Evolutionary conservation across 2,113 vertebrate genomes (phyloP).

Genomic region (Conger conger): DNA sequence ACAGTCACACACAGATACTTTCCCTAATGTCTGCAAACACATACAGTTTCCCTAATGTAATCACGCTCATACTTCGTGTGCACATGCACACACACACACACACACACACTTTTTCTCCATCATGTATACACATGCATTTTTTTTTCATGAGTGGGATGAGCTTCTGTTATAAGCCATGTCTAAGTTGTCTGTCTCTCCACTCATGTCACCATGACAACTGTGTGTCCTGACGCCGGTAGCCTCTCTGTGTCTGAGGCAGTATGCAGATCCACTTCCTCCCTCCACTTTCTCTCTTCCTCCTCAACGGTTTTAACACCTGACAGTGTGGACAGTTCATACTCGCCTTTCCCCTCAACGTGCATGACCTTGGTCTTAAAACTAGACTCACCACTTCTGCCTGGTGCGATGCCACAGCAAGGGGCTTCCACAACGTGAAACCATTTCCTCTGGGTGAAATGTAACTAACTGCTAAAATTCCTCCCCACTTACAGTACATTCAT

Average conservation of each 20-base stretch:
- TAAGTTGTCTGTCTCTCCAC: neutral
- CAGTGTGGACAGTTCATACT: neutral
- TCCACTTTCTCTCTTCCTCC: slow-evolving; percentile 21
- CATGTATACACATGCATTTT: neutral
- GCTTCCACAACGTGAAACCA: neutral
- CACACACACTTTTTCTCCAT: neutral
- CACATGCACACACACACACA: neutral
- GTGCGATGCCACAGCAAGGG: neutral
- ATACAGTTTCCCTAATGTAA: neutral
- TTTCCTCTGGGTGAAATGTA: neutral
- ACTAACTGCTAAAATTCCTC: neutral
- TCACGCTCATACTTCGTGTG: no score
- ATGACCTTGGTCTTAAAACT: neutral
- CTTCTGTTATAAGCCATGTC: neutral
- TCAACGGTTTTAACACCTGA: slow-evolving; percentile 36
- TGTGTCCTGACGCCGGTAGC: neutral
- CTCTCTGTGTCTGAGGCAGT: slow-evolving; percentile 17
- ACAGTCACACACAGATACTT: neutral
- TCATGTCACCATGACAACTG: neutral
- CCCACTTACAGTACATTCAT: no score
- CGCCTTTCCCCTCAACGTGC: slow-evolving; percentile 5
- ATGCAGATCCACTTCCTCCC: slow-evolving; percentile 28
- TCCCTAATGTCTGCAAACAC: neutral
- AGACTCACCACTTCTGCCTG: neutral
- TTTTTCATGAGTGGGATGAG: neutral